Base-by-base conservation (phyloP, 1,140 invertebrate genomes). In the Habropoda laboriosa region DNA sequence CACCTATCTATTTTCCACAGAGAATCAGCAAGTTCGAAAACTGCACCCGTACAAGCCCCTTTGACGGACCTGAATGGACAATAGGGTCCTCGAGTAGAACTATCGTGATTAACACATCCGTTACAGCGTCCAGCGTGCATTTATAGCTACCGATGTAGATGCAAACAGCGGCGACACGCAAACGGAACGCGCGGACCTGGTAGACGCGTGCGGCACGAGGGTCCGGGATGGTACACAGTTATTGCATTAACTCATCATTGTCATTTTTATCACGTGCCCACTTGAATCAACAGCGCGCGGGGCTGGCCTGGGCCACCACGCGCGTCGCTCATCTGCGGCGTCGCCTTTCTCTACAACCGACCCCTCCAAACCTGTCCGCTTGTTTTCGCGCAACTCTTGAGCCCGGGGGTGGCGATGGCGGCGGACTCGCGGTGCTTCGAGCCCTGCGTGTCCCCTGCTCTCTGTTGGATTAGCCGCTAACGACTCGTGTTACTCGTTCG, bases 171-270 rank as follows among this genome's bases (percentile, higher is more conserved):
- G 30, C 21, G 12, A 5, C 55, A 82, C 70, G 71, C 63, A 40
- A 79, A 81, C 55, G 63, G 40, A 66, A 64, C 55, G 8, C 45
- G 55, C 82, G 58, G 40, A n/a, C n/a, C n/a, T 18, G 24, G 40
- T 24, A 45, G 63, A 61, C 74, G 58, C 40, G 32, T 53, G 60
- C n/a, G n/a, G n/a, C 53, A 81, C 58, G 74, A 87, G 89, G 87
- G 86, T 86, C 72, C n/a, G n/a, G 61, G 81, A 85, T 86, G 85
- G 81, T 89, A 93, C 92, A 92, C 86, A 88, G 91, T 91, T 92
- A 92, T 91, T 91, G 91, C 91, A 93, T 93, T 93, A 93, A 90
- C 90, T 91, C 91, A 89, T 91, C 90, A 92, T 93, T 92, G 92
- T 92, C 90, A 92, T 92, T 92, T 93, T 93, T 91, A 92, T 92